These are phyloP conservation scores for Sipunculus nudus DNA, from an alignment of 2,888 invertebrate species.

Conservation along the genomic window DNA sequence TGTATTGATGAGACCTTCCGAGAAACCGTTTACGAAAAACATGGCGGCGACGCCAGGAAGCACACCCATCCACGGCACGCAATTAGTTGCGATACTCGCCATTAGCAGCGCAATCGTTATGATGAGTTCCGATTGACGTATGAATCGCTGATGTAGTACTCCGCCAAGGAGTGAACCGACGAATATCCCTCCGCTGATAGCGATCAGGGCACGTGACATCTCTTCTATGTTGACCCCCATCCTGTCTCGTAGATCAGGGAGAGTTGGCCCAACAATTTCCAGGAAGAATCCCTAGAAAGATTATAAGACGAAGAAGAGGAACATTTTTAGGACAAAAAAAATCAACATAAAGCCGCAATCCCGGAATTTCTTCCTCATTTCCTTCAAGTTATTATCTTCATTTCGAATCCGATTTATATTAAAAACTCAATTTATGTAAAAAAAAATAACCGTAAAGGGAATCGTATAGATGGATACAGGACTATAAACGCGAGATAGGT, in stretches of 20 bases:
- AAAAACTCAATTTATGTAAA: too few relatives aligned
- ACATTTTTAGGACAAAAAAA: too few relatives aligned
- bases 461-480: too few relatives aligned
- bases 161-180: slow-evolving; percentile 31
- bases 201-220: slow-evolving; percentile 43
- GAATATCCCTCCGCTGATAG: slow-evolving; percentile 42
- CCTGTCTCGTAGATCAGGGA: slow-evolving; percentile 44
- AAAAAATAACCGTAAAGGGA: too few relatives aligned
- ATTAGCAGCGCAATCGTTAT: neutral
- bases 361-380: too few relatives aligned
- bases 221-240: slow-evolving; percentile 44
- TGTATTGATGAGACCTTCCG: slow-evolving; percentile 47
- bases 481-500: too few relatives aligned
- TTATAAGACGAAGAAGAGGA: too few relatives aligned
- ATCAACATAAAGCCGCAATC: too few relatives aligned
- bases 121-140: neutral
- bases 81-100: neutral
- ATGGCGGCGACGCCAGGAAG: too few relatives aligned
- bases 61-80: neutral
- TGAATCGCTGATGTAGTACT: slow-evolving; percentile 4
- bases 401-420: too few relatives aligned
- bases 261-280: slow-evolving; percentile 47
- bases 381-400: too few relatives aligned
- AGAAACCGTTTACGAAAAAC: slow-evolving; percentile 42
- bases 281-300: slow-evolving; percentile 43